These are phyloP conservation scores for Nemopilema nomurai DNA, from an alignment of 30 jellyfish, hydroid and myxozoan species.

Conservation along the genomic window DNA sequence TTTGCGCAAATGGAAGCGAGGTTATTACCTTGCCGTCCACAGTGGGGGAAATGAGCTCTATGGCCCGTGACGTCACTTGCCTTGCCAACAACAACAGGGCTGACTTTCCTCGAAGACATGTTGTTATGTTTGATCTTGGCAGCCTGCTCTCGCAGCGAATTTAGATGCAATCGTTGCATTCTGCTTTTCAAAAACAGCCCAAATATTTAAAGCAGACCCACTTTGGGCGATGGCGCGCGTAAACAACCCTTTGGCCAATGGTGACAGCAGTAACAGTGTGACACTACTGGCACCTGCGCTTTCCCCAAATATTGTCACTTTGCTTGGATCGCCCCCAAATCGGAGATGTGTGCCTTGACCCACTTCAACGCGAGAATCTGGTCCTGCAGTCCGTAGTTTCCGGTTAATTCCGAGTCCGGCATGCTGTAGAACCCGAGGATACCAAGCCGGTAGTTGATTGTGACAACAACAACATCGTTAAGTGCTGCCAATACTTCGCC, in stretches of 20 bases:
- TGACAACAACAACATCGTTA: conserved; percentile 33
- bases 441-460: conserved; percentile 52
- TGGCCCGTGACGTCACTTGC: not conserved
- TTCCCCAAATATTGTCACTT: conserved; percentile 60
- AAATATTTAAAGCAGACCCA: conserved; percentile 24
- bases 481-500: conserved; percentile 18
- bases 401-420: conserved; percentile 10
- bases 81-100: not conserved
- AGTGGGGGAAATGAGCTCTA: not conserved
- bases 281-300: conserved; percentile 43
- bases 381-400: conserved; percentile 47
- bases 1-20: conserved; percentile 5
- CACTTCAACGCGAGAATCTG: conserved; percentile 47
- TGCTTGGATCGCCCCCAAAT: conserved; percentile 55
- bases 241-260: conserved; percentile 41
- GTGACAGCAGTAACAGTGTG: conserved; percentile 27
- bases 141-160: conserved; percentile 5
- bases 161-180: not conserved
- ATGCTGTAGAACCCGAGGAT: conserved; percentile 44
- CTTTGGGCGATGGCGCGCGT: conserved; percentile 31
- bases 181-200: conserved; percentile 7
- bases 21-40: conserved; percentile 22
- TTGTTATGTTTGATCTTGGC: not conserved
- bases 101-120: conserved; percentile 6
- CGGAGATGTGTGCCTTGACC: conserved; percentile 33